Conservation (phyloP, 2,797 vertebrate species). For the Serranus cabrilla region DNA sequence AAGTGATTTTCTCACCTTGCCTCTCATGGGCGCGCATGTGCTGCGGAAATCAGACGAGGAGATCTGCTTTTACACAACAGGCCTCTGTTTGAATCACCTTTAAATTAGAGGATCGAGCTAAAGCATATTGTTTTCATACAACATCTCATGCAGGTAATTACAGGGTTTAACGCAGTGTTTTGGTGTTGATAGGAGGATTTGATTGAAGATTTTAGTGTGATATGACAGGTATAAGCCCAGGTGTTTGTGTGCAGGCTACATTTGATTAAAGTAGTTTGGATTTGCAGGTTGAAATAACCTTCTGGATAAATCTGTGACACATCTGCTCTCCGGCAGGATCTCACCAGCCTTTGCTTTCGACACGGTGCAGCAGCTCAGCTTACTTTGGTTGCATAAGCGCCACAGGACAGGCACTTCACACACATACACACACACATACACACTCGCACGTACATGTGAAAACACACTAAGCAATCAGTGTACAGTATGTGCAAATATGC, state of each 20-base stretch:
- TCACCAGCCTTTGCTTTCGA: constrained; percentile 15
- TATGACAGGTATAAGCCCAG: constrained; percentile 23
- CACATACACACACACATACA: constrained; percentile 15
- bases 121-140: constrained; percentile 22
- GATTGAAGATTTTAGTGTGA: constrained; percentile 1
- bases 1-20: constrained; percentile 53
- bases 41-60: constrained; percentile 29
- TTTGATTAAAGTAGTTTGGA: constrained; percentile 21
- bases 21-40: constrained; percentile 68
- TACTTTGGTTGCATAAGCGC: constrained; percentile 61
- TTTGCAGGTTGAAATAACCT: constrained; percentile 18
- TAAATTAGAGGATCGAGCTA: constrained; percentile 33
- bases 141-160: constrained; percentile 28
- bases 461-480: constrained; percentile 17
- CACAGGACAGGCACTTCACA: constrained; percentile 30
- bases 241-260: constrained; percentile 3
- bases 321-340: constrained; percentile 46
- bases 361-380: constrained; percentile 57
- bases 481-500: constrained; percentile 29
- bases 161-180: constrained; percentile 15
- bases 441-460: constrained; percentile 14
- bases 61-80: constrained; percentile 54
- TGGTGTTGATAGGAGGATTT: constrained; percentile 18
- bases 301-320: constrained; percentile 30
- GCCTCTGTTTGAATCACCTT: constrained; percentile 10